A percentile compares a stretch with the other conserved stretches of the same genome.
Evolutionary conservation across 2,888 invertebrate species (phyloP).

Genomic region (Hipparchia semele): DNA sequence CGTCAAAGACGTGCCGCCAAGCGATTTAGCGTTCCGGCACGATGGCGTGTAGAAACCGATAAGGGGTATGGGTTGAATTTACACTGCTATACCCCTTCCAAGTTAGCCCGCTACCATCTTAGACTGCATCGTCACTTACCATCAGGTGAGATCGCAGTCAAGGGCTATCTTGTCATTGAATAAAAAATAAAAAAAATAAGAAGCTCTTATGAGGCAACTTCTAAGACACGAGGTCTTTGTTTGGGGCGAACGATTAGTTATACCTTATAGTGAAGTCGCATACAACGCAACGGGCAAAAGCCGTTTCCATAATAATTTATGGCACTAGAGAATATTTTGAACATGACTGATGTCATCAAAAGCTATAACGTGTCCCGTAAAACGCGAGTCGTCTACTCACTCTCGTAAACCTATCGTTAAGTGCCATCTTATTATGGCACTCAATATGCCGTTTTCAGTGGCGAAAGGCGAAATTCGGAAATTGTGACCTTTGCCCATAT

Average conservation of each 20-base stretch:
- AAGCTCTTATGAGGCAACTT: too few relatives aligned
- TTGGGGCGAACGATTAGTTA: background rate
- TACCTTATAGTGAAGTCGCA: background rate
- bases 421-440: background rate
- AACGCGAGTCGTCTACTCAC: background rate
- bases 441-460: background rate
- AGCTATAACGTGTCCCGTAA: constrained; percentile 5
- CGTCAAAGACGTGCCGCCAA: too few relatives aligned
- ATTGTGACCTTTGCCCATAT: background rate
- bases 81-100: too few relatives aligned
- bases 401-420: constrained; percentile 19
- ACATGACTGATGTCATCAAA: constrained; percentile 12
- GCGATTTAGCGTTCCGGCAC: too few relatives aligned
- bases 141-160: too few relatives aligned
- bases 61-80: too few relatives aligned
- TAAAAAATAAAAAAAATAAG: too few relatives aligned
- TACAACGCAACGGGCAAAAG: background rate
- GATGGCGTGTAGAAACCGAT: too few relatives aligned
- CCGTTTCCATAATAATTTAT: background rate
- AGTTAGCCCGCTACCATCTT: too few relatives aligned
- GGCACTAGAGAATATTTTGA: constrained; percentile 12
- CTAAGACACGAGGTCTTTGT: too few relatives aligned
- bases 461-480: constrained; percentile 1
- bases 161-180: too few relatives aligned
- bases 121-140: too few relatives aligned